phyloP scores from a whole-genome alignment of 2,113 vertebrate genomes.

The Nannospalax galili region DNA sequence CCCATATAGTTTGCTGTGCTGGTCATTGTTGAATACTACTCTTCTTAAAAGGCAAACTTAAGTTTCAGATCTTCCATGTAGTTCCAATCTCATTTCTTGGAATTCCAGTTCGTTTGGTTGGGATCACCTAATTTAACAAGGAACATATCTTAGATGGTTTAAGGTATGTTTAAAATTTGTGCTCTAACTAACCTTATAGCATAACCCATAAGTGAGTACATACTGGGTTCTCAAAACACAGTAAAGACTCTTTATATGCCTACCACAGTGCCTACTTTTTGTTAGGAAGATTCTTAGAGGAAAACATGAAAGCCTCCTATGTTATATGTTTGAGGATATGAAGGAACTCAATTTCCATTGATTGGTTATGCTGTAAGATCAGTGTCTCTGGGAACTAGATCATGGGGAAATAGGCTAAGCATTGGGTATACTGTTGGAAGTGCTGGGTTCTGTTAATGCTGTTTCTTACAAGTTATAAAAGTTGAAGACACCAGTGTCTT shows the following conservation, averaged over 20 bases:
- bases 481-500: background rate
- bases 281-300: background rate
- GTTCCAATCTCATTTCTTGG: background rate
- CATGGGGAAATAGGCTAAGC: background rate
- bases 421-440: background rate
- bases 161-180: too few relatives aligned
- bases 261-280: background rate
- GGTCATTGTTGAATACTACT: background rate
- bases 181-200: background rate
- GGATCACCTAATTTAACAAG: background rate
- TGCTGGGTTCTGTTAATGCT: background rate
- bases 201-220: background rate
- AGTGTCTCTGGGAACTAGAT: background rate
- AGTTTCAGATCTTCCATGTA: background rate
- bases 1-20: too few relatives aligned
- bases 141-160: background rate
- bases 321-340: background rate
- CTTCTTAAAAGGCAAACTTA: background rate
- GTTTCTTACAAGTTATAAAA: background rate
- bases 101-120: background rate
- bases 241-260: background rate
- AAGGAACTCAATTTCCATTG: background rate
- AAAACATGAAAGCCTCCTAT: background rate
- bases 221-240: background rate
- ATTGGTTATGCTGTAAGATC: background rate